Conservation (phyloP, 2,797 vertebrate genomes). For the Eulemur mongoz region DNA sequence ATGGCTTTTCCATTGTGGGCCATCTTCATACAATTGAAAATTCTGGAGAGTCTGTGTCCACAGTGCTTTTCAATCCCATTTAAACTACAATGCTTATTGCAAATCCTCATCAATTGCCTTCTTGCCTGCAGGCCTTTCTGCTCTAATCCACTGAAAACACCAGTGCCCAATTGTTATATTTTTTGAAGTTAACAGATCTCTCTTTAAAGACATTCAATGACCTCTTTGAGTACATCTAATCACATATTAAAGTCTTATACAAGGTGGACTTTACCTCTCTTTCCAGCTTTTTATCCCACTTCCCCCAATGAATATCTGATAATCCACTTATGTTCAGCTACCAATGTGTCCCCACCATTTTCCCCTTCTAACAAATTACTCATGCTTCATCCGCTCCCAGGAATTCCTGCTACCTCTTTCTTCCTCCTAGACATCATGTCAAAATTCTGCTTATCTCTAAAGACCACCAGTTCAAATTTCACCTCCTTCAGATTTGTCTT, state of each 20-base stretch:
- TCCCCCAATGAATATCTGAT: neutral
- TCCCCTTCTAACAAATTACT: slow-evolving; percentile 54
- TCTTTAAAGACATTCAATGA: neutral
- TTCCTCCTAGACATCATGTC: slow-evolving; percentile 3
- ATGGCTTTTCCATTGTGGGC: neutral
- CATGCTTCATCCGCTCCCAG: slow-evolving; percentile 45
- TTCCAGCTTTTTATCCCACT: neutral
- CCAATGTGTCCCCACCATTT: neutral
- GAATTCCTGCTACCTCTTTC: slow-evolving; percentile 52
- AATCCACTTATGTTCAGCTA: neutral
- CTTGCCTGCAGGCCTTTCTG: neutral
- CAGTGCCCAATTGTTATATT: neutral
- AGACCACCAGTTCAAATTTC: slow-evolving; percentile 70
- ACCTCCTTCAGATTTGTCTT: slow-evolving; percentile 57
- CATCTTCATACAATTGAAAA: neutral
- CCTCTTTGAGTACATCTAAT: neutral
- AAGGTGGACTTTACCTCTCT: neutral
- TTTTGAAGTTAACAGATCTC: neutral
- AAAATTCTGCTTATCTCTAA: slow-evolving; percentile 50
- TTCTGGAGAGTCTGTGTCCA: neutral
- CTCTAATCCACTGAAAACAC: neutral
- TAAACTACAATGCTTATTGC: neutral
- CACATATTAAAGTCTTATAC: neutral
- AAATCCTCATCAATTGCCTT: neutral
- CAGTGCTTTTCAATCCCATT: neutral